Percentiles rank a stretch among this genome's conserved stretches.
Evolutionary conservation across 2,113 vertebrate genomes (phyloP).

Genomic region (Centropus unirufus): DNA sequence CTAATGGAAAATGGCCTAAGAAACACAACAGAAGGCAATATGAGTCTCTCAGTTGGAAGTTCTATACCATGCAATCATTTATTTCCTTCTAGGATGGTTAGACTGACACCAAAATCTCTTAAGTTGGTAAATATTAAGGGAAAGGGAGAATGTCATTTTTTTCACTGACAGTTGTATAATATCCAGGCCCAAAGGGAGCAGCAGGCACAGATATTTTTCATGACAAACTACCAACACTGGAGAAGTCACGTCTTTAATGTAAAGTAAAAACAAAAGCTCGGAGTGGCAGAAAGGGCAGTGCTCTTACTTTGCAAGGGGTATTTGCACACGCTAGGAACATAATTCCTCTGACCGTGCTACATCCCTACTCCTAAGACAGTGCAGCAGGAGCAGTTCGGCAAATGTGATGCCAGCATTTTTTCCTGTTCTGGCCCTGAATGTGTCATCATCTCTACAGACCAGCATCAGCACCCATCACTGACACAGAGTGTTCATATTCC

Average conservation of each 20-base stretch:
- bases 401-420: background rate
- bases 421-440: background rate
- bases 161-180: slow-evolving; percentile 32
- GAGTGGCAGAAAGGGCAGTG: background rate
- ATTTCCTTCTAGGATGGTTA: slow-evolving; percentile 28
- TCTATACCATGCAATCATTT: background rate
- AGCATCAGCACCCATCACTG: background rate
- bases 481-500: background rate
- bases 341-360: background rate
- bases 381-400: background rate
- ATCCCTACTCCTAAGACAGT: background rate
- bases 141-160: slow-evolving; percentile 12
- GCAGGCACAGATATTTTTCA: slow-evolving; percentile 36
- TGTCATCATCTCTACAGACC: background rate
- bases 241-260: background rate
- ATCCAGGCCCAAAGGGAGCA: slow-evolving; percentile 16
- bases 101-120: slow-evolving; percentile 33
- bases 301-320: background rate
- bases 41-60: background rate
- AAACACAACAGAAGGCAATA: slow-evolving; percentile 13
- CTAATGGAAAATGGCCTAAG: background rate
- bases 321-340: background rate
- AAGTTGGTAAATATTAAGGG: slow-evolving; percentile 51
- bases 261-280: background rate
- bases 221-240: background rate